These are phyloP conservation scores for Pollachius pollachius DNA, from an alignment of 2,113 vertebrate genomes.

Conservation along the genomic window DNA sequence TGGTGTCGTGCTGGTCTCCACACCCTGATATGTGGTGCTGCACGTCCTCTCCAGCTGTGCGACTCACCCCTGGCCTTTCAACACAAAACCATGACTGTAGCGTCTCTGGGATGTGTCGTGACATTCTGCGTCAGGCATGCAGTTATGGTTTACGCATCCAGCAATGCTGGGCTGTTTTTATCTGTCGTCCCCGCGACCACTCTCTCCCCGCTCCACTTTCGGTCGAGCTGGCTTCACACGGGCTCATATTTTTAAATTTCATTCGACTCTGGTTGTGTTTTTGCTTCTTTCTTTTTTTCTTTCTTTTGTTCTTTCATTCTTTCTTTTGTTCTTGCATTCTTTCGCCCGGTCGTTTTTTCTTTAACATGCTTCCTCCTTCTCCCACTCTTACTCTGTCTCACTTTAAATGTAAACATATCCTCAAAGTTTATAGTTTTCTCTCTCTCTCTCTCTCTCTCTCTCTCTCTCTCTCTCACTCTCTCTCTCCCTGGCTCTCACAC, in stretches of 20 bases:
- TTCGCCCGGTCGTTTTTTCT: slow-evolving; percentile 4
- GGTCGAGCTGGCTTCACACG: too few relatives aligned
- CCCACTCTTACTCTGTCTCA: slow-evolving; percentile 5
- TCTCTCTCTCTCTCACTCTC: too few relatives aligned
- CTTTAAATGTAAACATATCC: too few relatives aligned
- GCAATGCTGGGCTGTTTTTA: too few relatives aligned
- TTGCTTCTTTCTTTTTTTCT: slow-evolving; percentile 39
- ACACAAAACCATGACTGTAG: not conserved
- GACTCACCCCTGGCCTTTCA: slow-evolving; percentile 33
- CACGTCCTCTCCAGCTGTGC: slow-evolving; percentile 25
- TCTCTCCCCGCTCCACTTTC: too few relatives aligned
- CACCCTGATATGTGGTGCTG: slow-evolving; percentile 26
- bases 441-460: too few relatives aligned
- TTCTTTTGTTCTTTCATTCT: slow-evolving; percentile 15
- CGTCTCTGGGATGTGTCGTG: not conserved
- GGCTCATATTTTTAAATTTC: too few relatives aligned
- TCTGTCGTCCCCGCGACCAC: too few relatives aligned
- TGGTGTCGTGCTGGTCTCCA: not conserved
- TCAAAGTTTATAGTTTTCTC: too few relatives aligned
- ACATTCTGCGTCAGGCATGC: too few relatives aligned
- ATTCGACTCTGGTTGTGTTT: slow-evolving; percentile 11
- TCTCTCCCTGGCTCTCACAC: not conserved
- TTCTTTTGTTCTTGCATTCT: slow-evolving; percentile 5
- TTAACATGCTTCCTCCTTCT: slow-evolving; percentile 7
- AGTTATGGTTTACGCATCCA: too few relatives aligned